Evolutionary conservation across 2,797 vertebrate species (phyloP).

Genomic region (Gouania willdenowi): DNA sequence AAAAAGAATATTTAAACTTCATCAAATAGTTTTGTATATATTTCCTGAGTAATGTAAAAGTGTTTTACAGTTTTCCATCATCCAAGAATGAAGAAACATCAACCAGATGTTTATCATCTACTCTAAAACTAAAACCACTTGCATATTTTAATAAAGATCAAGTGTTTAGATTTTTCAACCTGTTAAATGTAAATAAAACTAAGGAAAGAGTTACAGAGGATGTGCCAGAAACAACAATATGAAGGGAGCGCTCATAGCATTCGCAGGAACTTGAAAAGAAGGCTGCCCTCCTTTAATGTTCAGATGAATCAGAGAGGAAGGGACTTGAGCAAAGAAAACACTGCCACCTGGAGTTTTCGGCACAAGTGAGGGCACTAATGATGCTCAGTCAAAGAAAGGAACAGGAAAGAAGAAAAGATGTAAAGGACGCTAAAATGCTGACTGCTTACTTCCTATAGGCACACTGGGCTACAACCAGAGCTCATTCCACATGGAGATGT

Average conservation of each 20-base stretch:
- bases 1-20: too few relatives aligned
- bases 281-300: too few relatives aligned
- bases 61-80: too few relatives aligned
- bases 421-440: constrained; percentile 11
- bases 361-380: constrained; percentile 1
- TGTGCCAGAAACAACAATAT: neutral
- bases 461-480: constrained; percentile 88
- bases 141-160: too few relatives aligned
- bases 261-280: constrained; percentile 7
- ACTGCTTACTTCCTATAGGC: constrained; percentile 64
- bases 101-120: too few relatives aligned
- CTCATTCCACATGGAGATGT: constrained; percentile 95
- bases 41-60: too few relatives aligned
- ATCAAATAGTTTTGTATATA: too few relatives aligned
- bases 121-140: too few relatives aligned
- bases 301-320: constrained; percentile 22
- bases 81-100: too few relatives aligned
- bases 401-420: constrained; percentile 47
- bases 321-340: constrained; percentile 41
- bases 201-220: neutral
- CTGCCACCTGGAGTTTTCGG: constrained; percentile 25
- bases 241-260: constrained; percentile 6
- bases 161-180: too few relatives aligned
- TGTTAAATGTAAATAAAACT: fast-evolving
- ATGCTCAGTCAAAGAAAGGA: constrained; percentile 37